Percentiles rank a stretch among this genome's conserved stretches.
Evolutionary conservation across 2,113 vertebrate species (phyloP).

Genomic region (Colossoma macropomum): DNA sequence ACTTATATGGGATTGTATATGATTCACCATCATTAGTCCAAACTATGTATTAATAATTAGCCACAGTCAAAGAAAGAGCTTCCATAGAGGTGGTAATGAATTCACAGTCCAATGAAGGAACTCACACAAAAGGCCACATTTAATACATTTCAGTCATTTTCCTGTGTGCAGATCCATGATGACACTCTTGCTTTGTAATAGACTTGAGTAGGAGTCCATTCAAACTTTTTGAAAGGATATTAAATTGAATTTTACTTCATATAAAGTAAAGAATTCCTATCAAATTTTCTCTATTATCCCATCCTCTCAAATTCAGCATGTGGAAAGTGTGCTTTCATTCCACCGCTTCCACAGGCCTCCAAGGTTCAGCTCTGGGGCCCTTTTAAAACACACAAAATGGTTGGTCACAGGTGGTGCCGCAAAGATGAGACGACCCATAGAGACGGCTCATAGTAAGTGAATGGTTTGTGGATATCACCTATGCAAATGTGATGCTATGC

Average conservation of each 20-base stretch:
- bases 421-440: neutral
- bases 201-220: constrained; percentile 15
- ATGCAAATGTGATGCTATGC: neutral
- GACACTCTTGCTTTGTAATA: constrained; percentile 15
- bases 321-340: constrained; percentile 29
- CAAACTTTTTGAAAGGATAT: constrained; percentile 38
- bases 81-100: constrained; percentile 18
- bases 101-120: constrained; percentile 17
- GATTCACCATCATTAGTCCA: constrained; percentile 25
- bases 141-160: constrained; percentile 29
- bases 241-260: constrained; percentile 42
- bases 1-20: neutral
- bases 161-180: neutral
- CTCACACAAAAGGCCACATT: constrained; percentile 32
- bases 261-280: constrained; percentile 40
- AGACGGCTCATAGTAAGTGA: neutral
- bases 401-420: neutral
- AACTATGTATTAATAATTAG: constrained; percentile 8
- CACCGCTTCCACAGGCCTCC: neutral
- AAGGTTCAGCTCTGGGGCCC: neutral
- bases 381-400: neutral
- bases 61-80: neutral
- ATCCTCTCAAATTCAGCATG: constrained; percentile 36
- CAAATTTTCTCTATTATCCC: constrained; percentile 32
- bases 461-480: neutral